Evolutionary conservation across 2,113 vertebrate genomes (phyloP).

Genomic region (Planiliza haematocheilus): DNA sequence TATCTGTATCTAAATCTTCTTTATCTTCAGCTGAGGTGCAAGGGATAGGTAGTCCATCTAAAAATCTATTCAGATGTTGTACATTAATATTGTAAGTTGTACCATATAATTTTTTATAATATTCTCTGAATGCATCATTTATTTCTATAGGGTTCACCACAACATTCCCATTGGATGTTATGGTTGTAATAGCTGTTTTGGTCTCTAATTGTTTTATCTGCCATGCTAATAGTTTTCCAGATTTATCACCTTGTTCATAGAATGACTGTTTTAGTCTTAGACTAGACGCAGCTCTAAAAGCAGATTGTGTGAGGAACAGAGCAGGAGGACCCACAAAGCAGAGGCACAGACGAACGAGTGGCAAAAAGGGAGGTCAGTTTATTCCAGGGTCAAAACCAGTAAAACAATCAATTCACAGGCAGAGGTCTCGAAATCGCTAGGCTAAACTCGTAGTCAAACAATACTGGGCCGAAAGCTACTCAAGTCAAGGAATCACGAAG

Average conservation of each 20-base stretch:
- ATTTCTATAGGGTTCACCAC: not conserved
- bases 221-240: not conserved
- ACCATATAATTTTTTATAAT: constrained; percentile 12
- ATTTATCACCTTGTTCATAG: not conserved
- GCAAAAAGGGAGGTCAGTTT: no score
- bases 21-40: not conserved
- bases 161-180: not conserved
- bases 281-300: not conserved
- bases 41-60: not conserved
- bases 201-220: constrained; percentile 11
- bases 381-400: no score
- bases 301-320: no score
- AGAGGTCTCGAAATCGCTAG: no score
- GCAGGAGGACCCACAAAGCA: no score
- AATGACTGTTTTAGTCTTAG: not conserved
- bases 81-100: no score
- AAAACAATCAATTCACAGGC: no score
- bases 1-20: fast-evolving
- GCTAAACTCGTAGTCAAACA: no score
- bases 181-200: not conserved
- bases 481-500: no score
- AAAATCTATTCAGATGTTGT: not conserved
- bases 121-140: not conserved
- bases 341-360: no score
- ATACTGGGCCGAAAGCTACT: no score